Evolutionary conservation across 2,113 vertebrate genomes (phyloP).

Genomic region (Acinonyx jubatus): DNA sequence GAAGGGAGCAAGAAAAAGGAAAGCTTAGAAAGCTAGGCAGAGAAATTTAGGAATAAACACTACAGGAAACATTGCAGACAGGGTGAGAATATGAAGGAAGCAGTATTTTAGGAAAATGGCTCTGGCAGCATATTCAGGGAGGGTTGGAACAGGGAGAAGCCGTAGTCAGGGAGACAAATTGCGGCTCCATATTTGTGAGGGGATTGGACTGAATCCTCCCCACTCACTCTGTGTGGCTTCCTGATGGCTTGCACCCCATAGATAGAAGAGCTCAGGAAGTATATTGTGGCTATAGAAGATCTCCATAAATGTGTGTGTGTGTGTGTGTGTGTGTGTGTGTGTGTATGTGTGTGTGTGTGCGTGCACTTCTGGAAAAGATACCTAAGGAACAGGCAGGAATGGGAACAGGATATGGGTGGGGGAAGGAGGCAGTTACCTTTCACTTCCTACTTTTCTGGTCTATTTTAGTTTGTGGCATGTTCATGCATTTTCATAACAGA

Average conservation of each 20-base stretch:
- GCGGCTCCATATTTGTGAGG: not conserved
- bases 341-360: not conserved
- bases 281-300: not conserved
- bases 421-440: not conserved
- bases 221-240: conserved; percentile 13
- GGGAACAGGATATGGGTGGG: not conserved
- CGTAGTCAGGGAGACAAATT: not conserved
- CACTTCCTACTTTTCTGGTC: not conserved
- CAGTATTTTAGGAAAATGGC: conserved; percentile 43
- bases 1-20: not conserved
- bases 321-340: not conserved
- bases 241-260: not conserved
- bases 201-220: not conserved
- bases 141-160: not conserved
- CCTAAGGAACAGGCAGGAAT: not conserved
- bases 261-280: not conserved
- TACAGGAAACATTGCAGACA: not conserved
- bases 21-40: not conserved
- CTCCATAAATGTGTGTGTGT: not conserved
- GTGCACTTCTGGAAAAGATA: conserved; percentile 1
- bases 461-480: not conserved
- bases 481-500: conserved; percentile 28
- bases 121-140: not conserved
- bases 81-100: not conserved
- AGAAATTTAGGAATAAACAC: not conserved